Conservation (phyloP, 1,140 invertebrate species). For the Dryas iulia region DNA sequence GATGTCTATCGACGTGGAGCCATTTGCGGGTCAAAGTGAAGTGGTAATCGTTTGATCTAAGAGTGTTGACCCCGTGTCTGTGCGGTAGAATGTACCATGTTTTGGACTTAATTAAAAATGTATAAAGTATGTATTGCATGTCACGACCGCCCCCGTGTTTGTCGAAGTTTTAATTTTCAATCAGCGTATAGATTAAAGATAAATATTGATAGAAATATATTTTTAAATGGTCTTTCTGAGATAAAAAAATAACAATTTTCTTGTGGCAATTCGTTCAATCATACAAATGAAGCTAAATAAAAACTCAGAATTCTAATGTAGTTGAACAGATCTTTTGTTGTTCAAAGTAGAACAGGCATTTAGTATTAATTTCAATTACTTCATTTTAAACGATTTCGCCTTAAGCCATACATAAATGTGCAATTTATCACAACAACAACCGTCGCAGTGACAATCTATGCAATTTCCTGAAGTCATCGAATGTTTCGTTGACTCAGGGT, state of each 20-base stretch:
- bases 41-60: constrained; percentile 53
- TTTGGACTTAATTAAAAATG: constrained; percentile 76
- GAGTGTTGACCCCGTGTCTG: constrained; percentile 67
- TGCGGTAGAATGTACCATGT: constrained; percentile 53
- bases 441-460: constrained; percentile 1
- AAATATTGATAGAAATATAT: constrained; percentile 33
- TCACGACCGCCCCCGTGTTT: constrained; percentile 58
- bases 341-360: background rate
- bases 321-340: background rate
- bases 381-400: background rate
- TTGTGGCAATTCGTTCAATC: background rate
- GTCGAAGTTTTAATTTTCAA: constrained; percentile 55
- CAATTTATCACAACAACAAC: background rate
- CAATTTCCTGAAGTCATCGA: constrained; percentile 33
- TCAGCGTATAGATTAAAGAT: constrained; percentile 38
- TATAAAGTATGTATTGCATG: constrained; percentile 65
- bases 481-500: constrained; percentile 27
- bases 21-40: constrained; percentile 37
- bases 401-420: background rate
- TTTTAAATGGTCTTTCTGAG: constrained; percentile 25
- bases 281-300: background rate
- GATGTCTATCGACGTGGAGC: constrained; percentile 12
- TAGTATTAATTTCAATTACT: background rate
- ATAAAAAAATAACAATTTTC: constrained; percentile 13
- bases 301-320: background rate